phyloP scores from a whole-genome alignment of 2,888 invertebrate species.

The Lypha dubia region DNA sequence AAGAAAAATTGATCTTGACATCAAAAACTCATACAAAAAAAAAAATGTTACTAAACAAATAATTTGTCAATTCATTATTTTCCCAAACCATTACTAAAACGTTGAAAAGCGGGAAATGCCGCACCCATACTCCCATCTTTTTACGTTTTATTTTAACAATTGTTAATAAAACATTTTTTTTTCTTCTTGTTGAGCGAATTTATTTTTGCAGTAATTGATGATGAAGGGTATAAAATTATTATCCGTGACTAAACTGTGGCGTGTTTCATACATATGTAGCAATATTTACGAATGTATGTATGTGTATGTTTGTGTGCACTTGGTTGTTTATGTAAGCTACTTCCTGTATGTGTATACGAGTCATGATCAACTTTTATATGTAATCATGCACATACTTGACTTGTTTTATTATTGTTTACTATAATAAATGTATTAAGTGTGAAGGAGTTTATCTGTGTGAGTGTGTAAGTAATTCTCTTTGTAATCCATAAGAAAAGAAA shows the following conservation, averaged over 20 bases:
- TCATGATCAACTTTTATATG: conserved; percentile 66
- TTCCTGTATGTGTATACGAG: conserved; percentile 41
- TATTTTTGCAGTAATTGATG: not conserved
- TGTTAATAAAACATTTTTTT: not conserved
- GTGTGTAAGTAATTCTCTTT: conserved; percentile 1
- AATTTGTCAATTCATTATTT: no score
- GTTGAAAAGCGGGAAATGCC: no score
- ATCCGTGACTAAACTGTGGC: not conserved
- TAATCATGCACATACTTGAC: conserved; percentile 60
- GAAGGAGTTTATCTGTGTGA: conserved; percentile 2
- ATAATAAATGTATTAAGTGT: conserved; percentile 14
- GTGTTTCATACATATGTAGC: not conserved
- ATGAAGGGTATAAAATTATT: conserved; percentile 6
- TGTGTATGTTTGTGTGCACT: not conserved
- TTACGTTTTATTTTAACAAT: no score
- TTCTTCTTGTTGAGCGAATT: not conserved
- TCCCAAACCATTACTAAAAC: no score
- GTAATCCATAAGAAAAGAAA: conserved; percentile 14
- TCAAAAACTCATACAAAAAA: no score
- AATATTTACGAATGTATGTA: not conserved
- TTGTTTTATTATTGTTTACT: conserved; percentile 45
- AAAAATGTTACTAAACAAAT: no score
- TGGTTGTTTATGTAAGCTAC: not conserved
- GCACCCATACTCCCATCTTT: no score
- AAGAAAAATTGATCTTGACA: no score